Evolutionary conservation across 2,888 invertebrate genomes (phyloP), one percentile per base, ranked within the genome.

Genomic region (Nephrocerus scutellatus): DNA sequence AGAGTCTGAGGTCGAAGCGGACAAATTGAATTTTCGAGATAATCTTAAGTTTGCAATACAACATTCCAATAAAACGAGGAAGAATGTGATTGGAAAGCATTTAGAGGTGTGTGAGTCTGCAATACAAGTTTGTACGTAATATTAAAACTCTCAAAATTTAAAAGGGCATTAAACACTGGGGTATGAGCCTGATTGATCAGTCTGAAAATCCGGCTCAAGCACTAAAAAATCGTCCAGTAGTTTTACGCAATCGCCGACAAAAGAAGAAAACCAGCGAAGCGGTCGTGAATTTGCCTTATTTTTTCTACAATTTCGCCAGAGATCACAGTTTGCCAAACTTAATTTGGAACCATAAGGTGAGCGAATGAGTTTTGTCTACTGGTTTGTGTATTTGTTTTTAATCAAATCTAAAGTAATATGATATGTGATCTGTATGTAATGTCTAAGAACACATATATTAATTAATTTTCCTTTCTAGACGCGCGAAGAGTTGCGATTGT

Each of bases 331-430:
- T 91, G 65, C 91, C 97, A 1, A 95, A 97, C 72, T 75, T 99
- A 25, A 93, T 98, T 58, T 99, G 98, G 98, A 99, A 98, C 68
- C 93, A 93, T 61, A 95, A 93, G 69, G 88, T 87, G 55, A 63
- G 61, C 13, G 5, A 18, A 10, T 3, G 13, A 5, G 5, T 6
- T 10, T 16, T 26, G 10, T 9, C 3, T 23, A 8, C 7, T n/a
- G n/a, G n/a, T 14, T 8, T 40, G 22, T 39, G 10, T 29, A 26
- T 12, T 32, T 35, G 9, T 30, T 15, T 16, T 13, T 13, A n/a
- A 28, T n/a, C 7, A n/a, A 12, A 28, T 6, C 5, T 29, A 5
- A 2, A 5, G 21, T 6, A 13, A 21, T n/a, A 3, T 4, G 9
- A 7, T 25, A 2, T 6, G 20, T 15, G 3, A 28, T 12, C 21